Conservation (phyloP, 2,113 vertebrate species). For the Sander lucioperca region DNA sequence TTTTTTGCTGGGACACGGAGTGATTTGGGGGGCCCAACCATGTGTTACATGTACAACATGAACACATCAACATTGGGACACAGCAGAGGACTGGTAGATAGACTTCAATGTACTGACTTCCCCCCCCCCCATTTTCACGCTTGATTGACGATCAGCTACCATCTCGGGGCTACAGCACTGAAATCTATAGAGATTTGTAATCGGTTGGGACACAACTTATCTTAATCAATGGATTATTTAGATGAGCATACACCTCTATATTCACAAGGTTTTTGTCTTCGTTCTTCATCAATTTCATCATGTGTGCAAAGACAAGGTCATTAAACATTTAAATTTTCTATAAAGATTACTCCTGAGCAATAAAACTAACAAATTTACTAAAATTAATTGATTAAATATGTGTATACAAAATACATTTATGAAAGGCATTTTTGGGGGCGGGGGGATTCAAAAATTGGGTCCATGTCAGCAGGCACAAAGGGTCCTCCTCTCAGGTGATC, state of each 20-base stretch:
- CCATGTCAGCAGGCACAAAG: constrained; percentile 32
- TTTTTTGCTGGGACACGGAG: constrained; percentile 24
- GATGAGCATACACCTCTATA: not conserved
- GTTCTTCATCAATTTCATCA: not conserved
- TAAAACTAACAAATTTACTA: not conserved
- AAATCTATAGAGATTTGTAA: not conserved
- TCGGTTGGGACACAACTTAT: not conserved
- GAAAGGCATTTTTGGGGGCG: too few species aligned
- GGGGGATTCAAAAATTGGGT: not conserved
- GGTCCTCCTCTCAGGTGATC: constrained; percentile 39
- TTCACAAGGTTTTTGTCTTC: not conserved
- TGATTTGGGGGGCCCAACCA: not conserved
- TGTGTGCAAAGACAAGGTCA: not conserved
- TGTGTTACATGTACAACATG: constrained; percentile 14
- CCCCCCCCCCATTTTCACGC: not conserved
- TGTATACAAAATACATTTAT: too few species aligned
- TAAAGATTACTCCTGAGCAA: not conserved
- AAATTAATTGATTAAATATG: too few species aligned
- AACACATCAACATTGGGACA: not conserved
- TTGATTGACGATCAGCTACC: not conserved
- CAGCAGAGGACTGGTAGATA: not conserved
- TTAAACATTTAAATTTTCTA: not conserved
- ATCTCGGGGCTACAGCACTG: not conserved
- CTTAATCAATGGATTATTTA: not conserved
- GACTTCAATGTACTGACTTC: not conserved